Percentiles rank a stretch among this genome's conserved stretches.
phyloP scores from a whole-genome alignment of 1,140 invertebrate genomes.

The Monomorium pharaonis region DNA sequence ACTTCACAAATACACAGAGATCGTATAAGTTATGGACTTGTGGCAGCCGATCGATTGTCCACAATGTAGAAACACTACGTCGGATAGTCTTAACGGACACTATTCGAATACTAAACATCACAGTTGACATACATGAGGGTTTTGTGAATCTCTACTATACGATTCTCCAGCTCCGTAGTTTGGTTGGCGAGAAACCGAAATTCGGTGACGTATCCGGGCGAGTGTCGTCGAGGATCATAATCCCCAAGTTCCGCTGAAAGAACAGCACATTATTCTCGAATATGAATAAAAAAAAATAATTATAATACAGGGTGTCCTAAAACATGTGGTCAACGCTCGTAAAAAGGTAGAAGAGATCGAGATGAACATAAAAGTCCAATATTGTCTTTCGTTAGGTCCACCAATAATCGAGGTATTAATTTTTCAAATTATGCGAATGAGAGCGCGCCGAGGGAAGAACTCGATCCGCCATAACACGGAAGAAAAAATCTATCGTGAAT shows the following conservation, averaged over 20 bases:
- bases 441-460: too few relatives aligned
- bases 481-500: too few relatives aligned
- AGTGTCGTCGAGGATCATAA: constrained; percentile 96
- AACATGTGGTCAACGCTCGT: too few relatives aligned
- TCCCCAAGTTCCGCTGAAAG: constrained; percentile 98
- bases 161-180: constrained; percentile 94
- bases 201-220: constrained; percentile 97
- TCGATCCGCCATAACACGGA: too few relatives aligned
- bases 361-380: too few relatives aligned
- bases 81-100: not conserved
- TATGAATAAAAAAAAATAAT: not conserved
- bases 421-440: too few relatives aligned
- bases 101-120: constrained; percentile 20
- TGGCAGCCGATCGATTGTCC: not conserved
- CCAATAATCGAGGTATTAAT: too few relatives aligned
- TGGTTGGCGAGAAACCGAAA: constrained; percentile 98
- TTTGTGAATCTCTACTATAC: constrained; percentile 96
- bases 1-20: not conserved
- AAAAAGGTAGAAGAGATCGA: too few relatives aligned
- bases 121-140: constrained; percentile 89
- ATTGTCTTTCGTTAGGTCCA: too few relatives aligned
- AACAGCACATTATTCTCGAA: not conserved
- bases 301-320: too few relatives aligned
- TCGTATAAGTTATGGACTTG: not conserved
- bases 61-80: not conserved